A percentile compares a stretch with the other conserved stretches of the same genome.
These are phyloP conservation scores for Pyrocoelia pectoralis DNA, from an alignment of 2,888 invertebrate genomes.

Conservation along the genomic window DNA sequence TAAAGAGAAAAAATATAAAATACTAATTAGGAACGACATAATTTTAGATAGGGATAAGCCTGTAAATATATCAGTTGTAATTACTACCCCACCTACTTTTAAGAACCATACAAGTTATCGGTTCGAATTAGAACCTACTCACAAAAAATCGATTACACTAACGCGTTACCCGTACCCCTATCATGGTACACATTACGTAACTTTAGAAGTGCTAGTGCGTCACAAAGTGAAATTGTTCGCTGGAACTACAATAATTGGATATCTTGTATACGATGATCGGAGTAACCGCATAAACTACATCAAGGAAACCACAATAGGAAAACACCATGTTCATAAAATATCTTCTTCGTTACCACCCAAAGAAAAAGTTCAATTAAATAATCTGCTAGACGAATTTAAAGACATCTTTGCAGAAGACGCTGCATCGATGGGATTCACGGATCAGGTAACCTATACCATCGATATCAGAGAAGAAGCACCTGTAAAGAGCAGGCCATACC, in stretches of 20 bases:
- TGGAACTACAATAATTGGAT: neutral
- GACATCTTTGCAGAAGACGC: slow-evolving; percentile 2
- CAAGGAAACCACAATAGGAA: too few species aligned
- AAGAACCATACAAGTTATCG: neutral
- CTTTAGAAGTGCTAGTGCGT: neutral
- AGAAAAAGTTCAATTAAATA: neutral
- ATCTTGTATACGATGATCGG: neutral
- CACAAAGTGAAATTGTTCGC: neutral
- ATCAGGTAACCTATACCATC: neutral
- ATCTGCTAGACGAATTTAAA: neutral
- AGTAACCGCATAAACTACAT: neutral
- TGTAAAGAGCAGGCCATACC: neutral
- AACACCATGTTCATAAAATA: neutral
- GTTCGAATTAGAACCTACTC: neutral
- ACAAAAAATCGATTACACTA: neutral
- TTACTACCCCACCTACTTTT: neutral
- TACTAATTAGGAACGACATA: neutral
- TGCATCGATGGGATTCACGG: neutral
- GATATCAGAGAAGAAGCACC: neutral
- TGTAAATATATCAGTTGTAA: neutral
- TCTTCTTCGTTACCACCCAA: neutral
- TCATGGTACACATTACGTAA: neutral
- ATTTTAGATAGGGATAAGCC: neutral
- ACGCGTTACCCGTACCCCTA: neutral
- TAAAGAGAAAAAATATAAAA: neutral